Base-by-base conservation (phyloP, 2,797 vertebrate species). In the Gymnopithys bicolor region DNA sequence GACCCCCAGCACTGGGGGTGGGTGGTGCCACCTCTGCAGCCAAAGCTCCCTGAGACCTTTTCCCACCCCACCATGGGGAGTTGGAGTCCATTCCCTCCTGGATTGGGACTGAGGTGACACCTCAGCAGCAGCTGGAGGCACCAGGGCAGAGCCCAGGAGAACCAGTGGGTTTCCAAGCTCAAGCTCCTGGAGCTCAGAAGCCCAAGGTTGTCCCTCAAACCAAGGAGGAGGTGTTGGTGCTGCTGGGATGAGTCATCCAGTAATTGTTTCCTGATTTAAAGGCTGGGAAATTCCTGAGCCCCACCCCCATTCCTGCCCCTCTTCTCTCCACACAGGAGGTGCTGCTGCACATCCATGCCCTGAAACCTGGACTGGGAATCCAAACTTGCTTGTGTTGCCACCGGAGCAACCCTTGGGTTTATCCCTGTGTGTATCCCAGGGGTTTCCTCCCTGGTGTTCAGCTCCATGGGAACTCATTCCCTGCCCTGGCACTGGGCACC, bases 391-490 rank as follows among this genome's bases (percentile, higher is more conserved):
- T 3, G 28, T 14, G 24, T 24, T 43, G 16, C 37, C 37, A 15
- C 24, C 0, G 41, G 37, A 62, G 19, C 14, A 12, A 5, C 0
- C 4, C 33, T 8, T 10, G 41, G 53, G 16, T 6, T 17, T 14
- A 10, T 33, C 2, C 2, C 9, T 2, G 0, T 12, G 58, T 9
- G 0, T 2, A 1, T 14, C 53, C 3, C 0, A 10, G 48, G 53
- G 21, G 4, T 55, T 51, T 55, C n/a, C 41, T 43, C 6, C 22
- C 28, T 2, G 8, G 10, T 11, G n/a, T 37, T 0, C 2, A 24
- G 49, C n/a, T 52, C n/a, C 15, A 0, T 1, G 32, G 32, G 24
- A 13, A 23, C 33, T 43, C 33, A 4, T 62, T 43, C 27, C 19
- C 14, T 3, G 4, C 37, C 48, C 1, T 14, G 32, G 64, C 28